Percentiles rank a stretch among this genome's conserved stretches.
Conservation (phyloP, 2,888 invertebrate species). For the Fabriciana adippe region DNA sequence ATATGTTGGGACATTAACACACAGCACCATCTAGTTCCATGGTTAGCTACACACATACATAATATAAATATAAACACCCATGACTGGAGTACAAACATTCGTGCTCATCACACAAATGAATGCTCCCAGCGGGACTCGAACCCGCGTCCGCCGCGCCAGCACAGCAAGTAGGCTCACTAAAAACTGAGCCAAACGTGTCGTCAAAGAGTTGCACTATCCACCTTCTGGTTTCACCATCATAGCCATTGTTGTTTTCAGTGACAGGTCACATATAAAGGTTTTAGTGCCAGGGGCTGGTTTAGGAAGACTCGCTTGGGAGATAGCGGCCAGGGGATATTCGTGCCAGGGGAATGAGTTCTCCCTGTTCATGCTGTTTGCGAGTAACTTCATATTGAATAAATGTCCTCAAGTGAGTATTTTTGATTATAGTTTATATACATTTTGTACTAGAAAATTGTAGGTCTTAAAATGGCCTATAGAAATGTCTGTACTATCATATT, state of each 20-base stretch:
- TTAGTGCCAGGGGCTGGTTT: slow-evolving; percentile 98
- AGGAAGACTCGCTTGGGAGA: slow-evolving; percentile 96
- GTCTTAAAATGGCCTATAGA: no score
- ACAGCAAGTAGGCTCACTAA: no score
- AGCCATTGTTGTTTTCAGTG: slow-evolving; percentile 49
- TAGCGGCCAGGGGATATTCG: slow-evolving; percentile 93
- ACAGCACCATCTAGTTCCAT: no score
- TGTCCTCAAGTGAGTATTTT: slow-evolving; percentile 79
- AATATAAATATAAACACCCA: no score
- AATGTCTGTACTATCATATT: no score
- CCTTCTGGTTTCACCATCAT: neutral
- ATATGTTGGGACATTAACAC: no score
- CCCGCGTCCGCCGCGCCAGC: no score
- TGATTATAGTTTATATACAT: neutral
- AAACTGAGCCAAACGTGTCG: no score
- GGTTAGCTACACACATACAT: no score
- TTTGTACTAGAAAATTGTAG: neutral
- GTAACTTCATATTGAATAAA: slow-evolving; percentile 96
- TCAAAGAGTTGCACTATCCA: neutral
- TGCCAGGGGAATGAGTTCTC: slow-evolving; percentile 99
- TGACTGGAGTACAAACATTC: no score
- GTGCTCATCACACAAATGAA: no score
- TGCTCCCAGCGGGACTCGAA: no score
- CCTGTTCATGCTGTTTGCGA: slow-evolving; percentile 97
- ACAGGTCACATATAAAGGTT: slow-evolving; percentile 84